These are phyloP conservation scores for Mellilla xanthometata DNA, from an alignment of 2,888 invertebrate species.

Conservation along the genomic window DNA sequence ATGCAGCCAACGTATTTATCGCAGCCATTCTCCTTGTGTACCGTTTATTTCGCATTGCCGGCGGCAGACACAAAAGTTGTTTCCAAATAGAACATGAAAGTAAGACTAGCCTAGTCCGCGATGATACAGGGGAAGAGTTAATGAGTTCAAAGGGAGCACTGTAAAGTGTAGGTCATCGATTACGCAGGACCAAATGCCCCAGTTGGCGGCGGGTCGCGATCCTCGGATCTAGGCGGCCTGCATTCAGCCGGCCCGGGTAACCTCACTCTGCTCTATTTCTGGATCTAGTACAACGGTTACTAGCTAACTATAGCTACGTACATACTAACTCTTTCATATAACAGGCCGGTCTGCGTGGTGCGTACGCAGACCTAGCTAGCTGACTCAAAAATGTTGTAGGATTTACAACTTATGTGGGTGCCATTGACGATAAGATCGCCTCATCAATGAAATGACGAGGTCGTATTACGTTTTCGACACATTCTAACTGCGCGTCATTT, in stretches of 20 bases:
- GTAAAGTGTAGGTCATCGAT: conserved; percentile 51
- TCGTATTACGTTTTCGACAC: conserved; percentile 17
- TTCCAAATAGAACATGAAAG: neutral
- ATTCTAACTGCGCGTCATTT: neutral
- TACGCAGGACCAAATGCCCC: conserved; percentile 68
- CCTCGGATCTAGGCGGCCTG: conserved; percentile 56
- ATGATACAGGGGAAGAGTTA: conserved; percentile 18
- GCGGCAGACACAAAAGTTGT: conserved; percentile 14
- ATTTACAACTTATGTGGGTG: conserved; percentile 18
- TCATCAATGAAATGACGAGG: conserved; percentile 28
- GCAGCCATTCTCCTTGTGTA: conserved; percentile 43
- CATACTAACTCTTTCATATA: too few relatives aligned
- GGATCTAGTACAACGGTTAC: conserved; percentile 43
- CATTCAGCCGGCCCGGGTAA: conserved; percentile 58
- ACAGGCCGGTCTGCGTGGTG: too few relatives aligned
- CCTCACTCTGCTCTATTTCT: conserved; percentile 58
- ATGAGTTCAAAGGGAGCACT: conserved; percentile 29
- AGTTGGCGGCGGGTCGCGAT: conserved; percentile 63
- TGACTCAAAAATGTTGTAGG: conserved; percentile 12
- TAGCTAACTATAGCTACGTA: conserved; percentile 14
- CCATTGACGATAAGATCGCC: conserved; percentile 11
- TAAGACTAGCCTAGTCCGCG: neutral
- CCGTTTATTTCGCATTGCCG: conserved; percentile 47
- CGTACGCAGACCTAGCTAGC: conserved; percentile 2
- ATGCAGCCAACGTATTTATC: conserved; percentile 70